These are phyloP conservation scores for Caenorhabditis sp. DNA, from an alignment of 2,888 invertebrate species.

Conservation along the genomic window DNA sequence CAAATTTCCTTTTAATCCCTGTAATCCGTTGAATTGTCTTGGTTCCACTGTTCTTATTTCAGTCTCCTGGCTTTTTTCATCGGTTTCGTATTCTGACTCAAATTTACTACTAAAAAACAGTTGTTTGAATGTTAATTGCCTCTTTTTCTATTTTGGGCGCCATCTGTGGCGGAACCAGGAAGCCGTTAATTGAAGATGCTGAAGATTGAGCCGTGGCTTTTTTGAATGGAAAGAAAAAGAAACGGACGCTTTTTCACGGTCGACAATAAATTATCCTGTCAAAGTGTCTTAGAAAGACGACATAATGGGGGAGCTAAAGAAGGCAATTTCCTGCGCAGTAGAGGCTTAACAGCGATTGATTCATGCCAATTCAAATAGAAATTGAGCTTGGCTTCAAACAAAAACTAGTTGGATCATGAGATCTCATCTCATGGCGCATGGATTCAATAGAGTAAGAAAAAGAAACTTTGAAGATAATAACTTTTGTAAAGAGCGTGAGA, in stretches of 20 bases:
- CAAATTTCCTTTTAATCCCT: neutral
- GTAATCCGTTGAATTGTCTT: too few relatives aligned
- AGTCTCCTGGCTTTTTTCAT: neutral
- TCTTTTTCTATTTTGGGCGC: neutral
- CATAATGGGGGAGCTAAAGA: slow-evolving; percentile 1
- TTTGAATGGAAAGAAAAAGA: neutral
- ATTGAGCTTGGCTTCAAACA: slow-evolving; percentile 16
- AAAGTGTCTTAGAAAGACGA: neutral
- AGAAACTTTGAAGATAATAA: too few relatives aligned
- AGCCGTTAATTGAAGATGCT: slow-evolving; percentile 15
- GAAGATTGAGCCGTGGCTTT: neutral
- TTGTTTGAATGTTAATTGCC: neutral
- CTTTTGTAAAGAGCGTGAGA: too few relatives aligned
- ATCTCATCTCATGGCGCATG: too few relatives aligned
- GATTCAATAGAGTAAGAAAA: too few relatives aligned
- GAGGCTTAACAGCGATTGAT: slow-evolving; percentile 7
- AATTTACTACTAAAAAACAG: neutral
- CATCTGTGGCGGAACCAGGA: neutral
- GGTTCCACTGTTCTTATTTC: neutral
- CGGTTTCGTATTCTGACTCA: slow-evolving; percentile 1
- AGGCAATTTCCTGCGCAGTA: neutral
- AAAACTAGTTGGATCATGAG: neutral
- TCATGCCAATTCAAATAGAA: slow-evolving; percentile 25
- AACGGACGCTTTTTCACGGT: neutral
- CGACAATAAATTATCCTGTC: slow-evolving; percentile 11